These are phyloP conservation scores for Nycticorax nycticorax DNA, from an alignment of 2,113 vertebrate genomes.

Conservation along the genomic window DNA sequence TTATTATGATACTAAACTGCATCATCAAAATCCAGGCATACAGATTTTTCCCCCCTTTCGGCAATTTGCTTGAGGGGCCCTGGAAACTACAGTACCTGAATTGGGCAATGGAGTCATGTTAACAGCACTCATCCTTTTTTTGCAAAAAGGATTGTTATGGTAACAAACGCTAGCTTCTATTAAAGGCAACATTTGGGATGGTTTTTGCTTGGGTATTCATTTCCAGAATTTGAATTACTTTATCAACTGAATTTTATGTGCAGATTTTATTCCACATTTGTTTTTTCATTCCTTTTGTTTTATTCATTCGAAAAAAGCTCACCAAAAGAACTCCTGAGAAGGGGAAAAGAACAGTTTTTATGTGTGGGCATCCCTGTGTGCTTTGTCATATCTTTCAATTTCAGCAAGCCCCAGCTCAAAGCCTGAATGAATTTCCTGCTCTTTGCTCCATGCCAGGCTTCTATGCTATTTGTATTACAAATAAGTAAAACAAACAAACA, in stretches of 20 bases:
- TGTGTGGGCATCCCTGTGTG: not conserved
- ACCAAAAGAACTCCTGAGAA: not conserved
- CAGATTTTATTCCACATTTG: not conserved
- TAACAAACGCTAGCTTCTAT: constrained; percentile 24
- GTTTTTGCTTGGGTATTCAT: not conserved
- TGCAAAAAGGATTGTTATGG: constrained; percentile 26
- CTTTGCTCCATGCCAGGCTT: constrained; percentile 58
- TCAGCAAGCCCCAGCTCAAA: constrained; percentile 35
- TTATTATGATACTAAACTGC: not conserved
- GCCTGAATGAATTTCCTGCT: constrained; percentile 60
- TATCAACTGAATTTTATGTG: not conserved
- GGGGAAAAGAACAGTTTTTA: not conserved
- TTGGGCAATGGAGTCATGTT: not conserved
- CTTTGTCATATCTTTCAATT: constrained; percentile 37
- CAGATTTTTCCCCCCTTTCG: not conserved
- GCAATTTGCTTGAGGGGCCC: not conserved
- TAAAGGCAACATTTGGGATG: not conserved
- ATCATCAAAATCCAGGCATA: constrained; percentile 9
- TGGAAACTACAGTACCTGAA: not conserved
- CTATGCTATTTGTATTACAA: constrained; percentile 37
- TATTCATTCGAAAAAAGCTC: not conserved
- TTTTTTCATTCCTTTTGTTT: not conserved
- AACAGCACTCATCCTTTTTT: constrained; percentile 8
- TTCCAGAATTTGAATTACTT: not conserved
- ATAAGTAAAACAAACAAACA: constrained; percentile 46